Base-by-base conservation (phyloP, 2,113 vertebrate genomes). In the Acanthochromis polyacanthus region DNA sequence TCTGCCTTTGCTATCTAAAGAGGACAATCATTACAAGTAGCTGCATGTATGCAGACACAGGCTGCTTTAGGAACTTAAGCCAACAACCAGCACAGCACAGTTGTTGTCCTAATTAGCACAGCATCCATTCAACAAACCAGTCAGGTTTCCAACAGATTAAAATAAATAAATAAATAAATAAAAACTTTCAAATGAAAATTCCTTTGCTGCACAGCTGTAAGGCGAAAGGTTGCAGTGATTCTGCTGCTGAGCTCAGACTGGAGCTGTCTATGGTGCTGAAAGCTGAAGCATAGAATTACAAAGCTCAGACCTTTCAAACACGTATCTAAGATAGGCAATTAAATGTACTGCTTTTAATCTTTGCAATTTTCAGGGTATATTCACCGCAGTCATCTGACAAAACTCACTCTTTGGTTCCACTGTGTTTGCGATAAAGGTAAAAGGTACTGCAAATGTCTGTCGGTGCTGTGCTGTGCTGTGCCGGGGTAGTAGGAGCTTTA, bases 401-500 rank as follows among this genome's bases (percentile, higher is more conserved):
- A 20, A 25, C n/a, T n/a, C 11, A 8, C 14, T 46, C 4, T 53
- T 55, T 23, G 22, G 25, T 48, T 36, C 19, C 32, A 46, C 43
- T 67, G 59, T 51, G 17, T 78, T 58, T 28, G 57, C 22, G 64
- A 46, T 65, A 17, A 56, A 71, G 58, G 46, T 11, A 48, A 43
- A 78, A 58, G 23, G 45, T 32, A 10, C 8, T 51, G 50, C 10
- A 60, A 62, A 70, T 70, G 64, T 78, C 56, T 78, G 46, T 20
- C 53, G 30, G 25, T 51, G 56, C 19, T 51, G 23, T 64, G n/a
- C 66, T 60, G 67, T 65, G 75, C 46, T 80, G 64, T 78, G 73
- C 60, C 51, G 14, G 51, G 75, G n/a, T 50, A 81, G 78, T 2
- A 19, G 66, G 59, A 75, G 85, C 74, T 89, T 89, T 88, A 69